These are phyloP conservation scores for Morbakka virulenta DNA, from an alignment of 30 jellyfish, hydroid and myxozoan genomes.

Conservation along the genomic window DNA sequence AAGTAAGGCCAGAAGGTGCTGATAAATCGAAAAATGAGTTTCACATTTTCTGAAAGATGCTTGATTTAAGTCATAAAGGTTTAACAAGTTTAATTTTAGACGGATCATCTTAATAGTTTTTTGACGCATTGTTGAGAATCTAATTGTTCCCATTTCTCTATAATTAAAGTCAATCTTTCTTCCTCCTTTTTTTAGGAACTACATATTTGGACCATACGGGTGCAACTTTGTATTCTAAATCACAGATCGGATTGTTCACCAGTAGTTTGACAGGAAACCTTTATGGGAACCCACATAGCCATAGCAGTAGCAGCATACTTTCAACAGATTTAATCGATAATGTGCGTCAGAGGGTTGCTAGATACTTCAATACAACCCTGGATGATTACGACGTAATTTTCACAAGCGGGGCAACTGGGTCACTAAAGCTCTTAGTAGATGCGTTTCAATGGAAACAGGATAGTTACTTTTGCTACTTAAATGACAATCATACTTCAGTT, in stretches of 20 bases:
- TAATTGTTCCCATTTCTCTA: too few relatives aligned
- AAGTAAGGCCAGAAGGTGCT: too few relatives aligned
- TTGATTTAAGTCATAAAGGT: too few relatives aligned
- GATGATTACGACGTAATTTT: conserved; percentile 51
- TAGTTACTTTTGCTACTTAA: conserved; percentile 28
- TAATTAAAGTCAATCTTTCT: too few relatives aligned
- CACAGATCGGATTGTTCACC: conserved; percentile 14
- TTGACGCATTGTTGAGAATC: too few relatives aligned
- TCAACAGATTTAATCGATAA: conserved; percentile 38
- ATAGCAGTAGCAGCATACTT: conserved; percentile 21
- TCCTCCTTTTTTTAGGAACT: conserved; percentile 3
- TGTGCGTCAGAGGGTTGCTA: conserved; percentile 38
- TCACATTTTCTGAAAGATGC: too few relatives aligned
- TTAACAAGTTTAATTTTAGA: too few relatives aligned
- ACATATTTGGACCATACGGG: conserved; percentile 48
- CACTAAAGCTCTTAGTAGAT: conserved; percentile 44
- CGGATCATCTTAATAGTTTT: too few relatives aligned
- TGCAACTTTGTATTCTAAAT: conserved; percentile 43
- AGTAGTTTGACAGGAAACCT: background rate
- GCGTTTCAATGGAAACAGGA: conserved; percentile 16
- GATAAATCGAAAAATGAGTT: too few relatives aligned
- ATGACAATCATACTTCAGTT: conserved; percentile 61
- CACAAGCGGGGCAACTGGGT: conserved; percentile 68
- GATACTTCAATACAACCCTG: conserved; percentile 44
- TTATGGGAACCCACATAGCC: conserved; percentile 66